phyloP scores from a whole-genome alignment of 2,113 vertebrate species.

The Rana temporaria region DNA sequence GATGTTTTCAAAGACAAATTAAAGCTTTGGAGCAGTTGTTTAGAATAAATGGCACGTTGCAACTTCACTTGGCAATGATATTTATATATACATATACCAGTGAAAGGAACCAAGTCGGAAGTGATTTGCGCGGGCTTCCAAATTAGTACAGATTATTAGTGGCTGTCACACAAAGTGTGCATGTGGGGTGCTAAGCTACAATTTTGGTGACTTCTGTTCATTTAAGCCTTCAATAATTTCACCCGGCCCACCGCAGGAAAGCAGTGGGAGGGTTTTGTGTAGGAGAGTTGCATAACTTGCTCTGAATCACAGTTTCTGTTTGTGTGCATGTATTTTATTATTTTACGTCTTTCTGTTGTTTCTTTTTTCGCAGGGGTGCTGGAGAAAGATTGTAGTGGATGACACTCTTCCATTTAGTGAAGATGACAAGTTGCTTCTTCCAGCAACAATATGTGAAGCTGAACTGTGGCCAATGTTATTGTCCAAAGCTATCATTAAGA shows the following conservation, averaged over 20 bases:
- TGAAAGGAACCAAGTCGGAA: slow-evolving; percentile 45
- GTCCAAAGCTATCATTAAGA: slow-evolving; percentile 91
- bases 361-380: slow-evolving; percentile 81
- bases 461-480: slow-evolving; percentile 96
- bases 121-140: slow-evolving; percentile 28
- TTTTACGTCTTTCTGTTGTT: slow-evolving; percentile 48
- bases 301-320: slow-evolving; percentile 29
- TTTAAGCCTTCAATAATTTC: slow-evolving; percentile 57
- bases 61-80: slow-evolving; percentile 35
- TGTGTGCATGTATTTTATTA: neutral
- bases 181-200: slow-evolving; percentile 47
- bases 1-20: slow-evolving; percentile 63
- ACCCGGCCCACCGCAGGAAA: slow-evolving; percentile 32
- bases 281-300: slow-evolving; percentile 40
- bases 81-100: slow-evolving; percentile 29
- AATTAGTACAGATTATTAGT: slow-evolving; percentile 46
- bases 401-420: slow-evolving; percentile 89
- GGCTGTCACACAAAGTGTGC: slow-evolving; percentile 39
- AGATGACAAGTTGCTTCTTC: slow-evolving; percentile 84
- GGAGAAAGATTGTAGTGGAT: slow-evolving; percentile 92
- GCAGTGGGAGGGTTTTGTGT: slow-evolving; percentile 20
- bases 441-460: slow-evolving; percentile 75
- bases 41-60: slow-evolving; percentile 51
- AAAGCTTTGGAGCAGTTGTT: slow-evolving; percentile 60
- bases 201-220: slow-evolving; percentile 52